Evolutionary conservation across 2,888 invertebrate genomes (phyloP), one percentile per base, ranked within the genome.

Genomic region (Schrankia costaestrigalis): DNA sequence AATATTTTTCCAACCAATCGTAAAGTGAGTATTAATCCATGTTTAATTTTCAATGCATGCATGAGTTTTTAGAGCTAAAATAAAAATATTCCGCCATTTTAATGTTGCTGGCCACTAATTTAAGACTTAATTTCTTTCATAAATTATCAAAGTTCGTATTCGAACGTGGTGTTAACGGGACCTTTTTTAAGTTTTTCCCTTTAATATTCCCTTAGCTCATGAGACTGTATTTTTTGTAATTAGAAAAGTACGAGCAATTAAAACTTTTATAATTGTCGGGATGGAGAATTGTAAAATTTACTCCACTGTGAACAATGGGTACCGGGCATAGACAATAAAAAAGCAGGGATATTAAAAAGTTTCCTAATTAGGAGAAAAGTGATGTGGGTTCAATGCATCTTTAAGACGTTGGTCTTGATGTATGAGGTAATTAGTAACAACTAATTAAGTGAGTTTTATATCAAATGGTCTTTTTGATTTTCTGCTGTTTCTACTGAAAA

Each of bases 221-320:
- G 73, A 73, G 78, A 74, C 76, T 78, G 72, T 80, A 74, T 82
- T 83, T 80, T 83, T 81, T 75, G 78, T 85, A 84, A 86, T 86
- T 84, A 83, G 77, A 73, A 84, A 86, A 86, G 85, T 83, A 78
- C 63, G 71, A 77, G 77, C 82, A 81, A 85, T 86, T 86, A 84
- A 86, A 86, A 86, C 83, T 86, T 86, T 84, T 83, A 83, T 83
- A 84, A 84, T 84, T 81, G 84, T 83, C 71, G 72, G 63, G 76
- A 82, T 79, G 79, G 61, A 63, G 70, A 70, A 74, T 73, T 67
- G 68, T 78, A 65, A 79, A 77, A 78, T 84, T 83, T 82, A 75
- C 78, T 80, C 73, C 71, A 56, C 68, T 66, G 72, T 78, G 81
- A 82, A 83, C 82, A 83, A 80, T 83, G 78, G 72, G 62, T 63